These are phyloP conservation scores for Coelinius sp. DNA, from an alignment of 2,888 invertebrate genomes.

Conservation along the genomic window DNA sequence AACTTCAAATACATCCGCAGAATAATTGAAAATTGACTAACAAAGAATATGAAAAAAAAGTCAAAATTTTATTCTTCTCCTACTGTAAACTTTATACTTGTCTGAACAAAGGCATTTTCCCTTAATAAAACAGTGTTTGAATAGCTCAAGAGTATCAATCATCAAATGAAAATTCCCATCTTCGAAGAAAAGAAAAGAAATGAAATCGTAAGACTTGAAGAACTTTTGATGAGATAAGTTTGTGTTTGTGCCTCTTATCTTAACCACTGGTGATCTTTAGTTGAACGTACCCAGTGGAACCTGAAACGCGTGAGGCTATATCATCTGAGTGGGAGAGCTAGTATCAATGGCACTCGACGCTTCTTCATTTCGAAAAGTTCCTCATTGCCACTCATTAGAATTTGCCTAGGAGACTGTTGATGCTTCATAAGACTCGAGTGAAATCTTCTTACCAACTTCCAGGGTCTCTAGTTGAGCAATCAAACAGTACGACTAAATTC, in stretches of 20 bases:
- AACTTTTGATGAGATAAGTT: constrained; percentile 48
- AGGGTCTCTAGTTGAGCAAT: background rate
- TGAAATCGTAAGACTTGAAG: constrained; percentile 31
- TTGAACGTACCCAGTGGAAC: background rate
- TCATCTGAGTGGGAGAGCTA: background rate
- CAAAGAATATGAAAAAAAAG: no score
- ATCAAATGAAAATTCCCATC: constrained; percentile 31
- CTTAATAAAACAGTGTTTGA: no score
- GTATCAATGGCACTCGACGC: background rate
- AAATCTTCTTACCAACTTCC: constrained; percentile 5
- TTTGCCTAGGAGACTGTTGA: background rate
- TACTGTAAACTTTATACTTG: no score
- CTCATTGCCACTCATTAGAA: background rate
- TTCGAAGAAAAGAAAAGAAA: background rate
- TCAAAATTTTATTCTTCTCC: no score
- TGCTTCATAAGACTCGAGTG: background rate
- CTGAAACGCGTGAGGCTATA: background rate
- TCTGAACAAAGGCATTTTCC: no score
- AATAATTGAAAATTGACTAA: no score
- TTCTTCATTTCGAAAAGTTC: constrained; percentile 15
- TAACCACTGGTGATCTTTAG: background rate
- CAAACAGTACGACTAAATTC: constrained; percentile 5
- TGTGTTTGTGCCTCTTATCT: constrained; percentile 34
- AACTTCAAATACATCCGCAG: no score
- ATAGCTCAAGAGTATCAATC: constrained; percentile 44